Percentiles rank a stretch among this genome's conserved stretches.
Evolutionary conservation across 2,888 invertebrate genomes (phyloP).

Genomic region (Psylliodes chrysocephalus): DNA sequence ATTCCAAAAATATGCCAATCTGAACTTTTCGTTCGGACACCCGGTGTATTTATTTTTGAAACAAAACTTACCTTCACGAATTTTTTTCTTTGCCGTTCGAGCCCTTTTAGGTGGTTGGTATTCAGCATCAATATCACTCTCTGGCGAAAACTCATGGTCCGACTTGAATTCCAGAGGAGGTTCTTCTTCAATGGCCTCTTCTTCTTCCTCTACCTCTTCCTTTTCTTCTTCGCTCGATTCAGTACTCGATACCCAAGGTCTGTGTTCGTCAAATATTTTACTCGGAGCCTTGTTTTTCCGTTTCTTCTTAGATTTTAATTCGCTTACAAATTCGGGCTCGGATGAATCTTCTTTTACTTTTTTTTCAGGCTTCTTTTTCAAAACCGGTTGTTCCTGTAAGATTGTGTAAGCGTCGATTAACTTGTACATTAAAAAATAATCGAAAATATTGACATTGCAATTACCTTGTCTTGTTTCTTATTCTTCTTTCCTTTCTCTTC

Average conservation of each 20-base stretch:
- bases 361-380: constrained; percentile 40
- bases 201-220: constrained; percentile 61
- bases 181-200: constrained; percentile 57
- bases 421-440: background rate
- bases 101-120: constrained; percentile 83
- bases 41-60: too few species aligned
- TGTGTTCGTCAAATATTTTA: constrained; percentile 65
- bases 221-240: constrained; percentile 64
- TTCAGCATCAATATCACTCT: constrained; percentile 78
- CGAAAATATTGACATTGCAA: too few species aligned
- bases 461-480: constrained; percentile 59
- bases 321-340: constrained; percentile 2
- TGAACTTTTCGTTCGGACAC: too few species aligned
- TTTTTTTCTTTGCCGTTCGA: constrained; percentile 80
- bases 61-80: constrained; percentile 32
- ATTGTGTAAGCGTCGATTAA: too few species aligned
- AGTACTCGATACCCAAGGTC: constrained; percentile 72
- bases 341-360: constrained; percentile 31
- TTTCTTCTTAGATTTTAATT: constrained; percentile 58
- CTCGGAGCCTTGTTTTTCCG: constrained; percentile 58
- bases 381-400: background rate
- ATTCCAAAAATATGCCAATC: too few species aligned
- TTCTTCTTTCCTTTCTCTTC: constrained; percentile 51
- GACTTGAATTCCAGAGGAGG: constrained; percentile 63
- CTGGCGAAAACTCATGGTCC: constrained; percentile 94